A percentile compares a stretch with the other conserved stretches of the same genome.
These are phyloP conservation scores for Nycticryphes semicollaris DNA, from an alignment of 2,113 vertebrate species.

Conservation along the genomic window DNA sequence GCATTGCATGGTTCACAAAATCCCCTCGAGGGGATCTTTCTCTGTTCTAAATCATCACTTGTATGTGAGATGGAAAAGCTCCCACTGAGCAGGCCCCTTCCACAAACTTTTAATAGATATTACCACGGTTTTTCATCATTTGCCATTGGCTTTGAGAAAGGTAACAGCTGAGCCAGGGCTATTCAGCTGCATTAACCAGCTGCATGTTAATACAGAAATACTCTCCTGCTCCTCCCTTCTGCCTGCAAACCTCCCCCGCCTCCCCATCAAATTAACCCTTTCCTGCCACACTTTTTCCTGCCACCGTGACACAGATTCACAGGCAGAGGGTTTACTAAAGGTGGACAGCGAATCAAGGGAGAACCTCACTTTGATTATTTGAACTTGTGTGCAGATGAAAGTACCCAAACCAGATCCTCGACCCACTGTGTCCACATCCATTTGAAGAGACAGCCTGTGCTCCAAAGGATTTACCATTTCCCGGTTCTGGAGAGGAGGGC, in stretches of 20 bases:
- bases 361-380: neutral
- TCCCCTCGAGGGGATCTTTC: conserved; percentile 69
- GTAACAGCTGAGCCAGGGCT: conserved; percentile 64
- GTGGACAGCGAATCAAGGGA: neutral
- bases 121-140: conserved; percentile 60
- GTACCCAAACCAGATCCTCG: neutral
- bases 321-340: neutral
- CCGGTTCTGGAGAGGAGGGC: neutral
- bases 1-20: conserved; percentile 73
- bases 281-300: neutral
- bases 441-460: neutral
- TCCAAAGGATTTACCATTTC: neutral
- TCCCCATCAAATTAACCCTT: conserved; percentile 53
- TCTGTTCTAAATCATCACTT: conserved; percentile 71
- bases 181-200: conserved; percentile 59
- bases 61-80: conserved; percentile 53
- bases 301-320: neutral
- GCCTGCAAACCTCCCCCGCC: neutral
- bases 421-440: neutral
- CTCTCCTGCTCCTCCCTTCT: neutral
- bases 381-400: neutral
- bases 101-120: conserved; percentile 56
- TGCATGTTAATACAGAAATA: conserved; percentile 65
- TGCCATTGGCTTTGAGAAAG: conserved; percentile 65
- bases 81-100: conserved; percentile 66